Conservation (phyloP, 2,797 vertebrate species). For the Acrossocheilus fasciatus region DNA sequence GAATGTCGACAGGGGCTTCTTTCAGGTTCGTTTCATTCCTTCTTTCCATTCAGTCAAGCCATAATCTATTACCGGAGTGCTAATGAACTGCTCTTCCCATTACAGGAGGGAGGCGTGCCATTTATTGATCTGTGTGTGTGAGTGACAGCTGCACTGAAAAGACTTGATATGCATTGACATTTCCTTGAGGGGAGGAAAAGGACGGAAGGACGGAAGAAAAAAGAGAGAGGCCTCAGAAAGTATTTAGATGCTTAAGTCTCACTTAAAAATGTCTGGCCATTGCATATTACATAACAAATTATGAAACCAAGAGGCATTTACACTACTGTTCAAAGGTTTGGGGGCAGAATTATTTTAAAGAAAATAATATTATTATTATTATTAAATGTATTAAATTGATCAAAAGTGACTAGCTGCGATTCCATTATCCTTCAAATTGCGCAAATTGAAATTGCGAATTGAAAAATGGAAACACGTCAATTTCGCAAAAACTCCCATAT, state of each 20-base stretch:
- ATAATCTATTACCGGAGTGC: slow-evolving; percentile 51
- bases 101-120: slow-evolving; percentile 51
- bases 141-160: slow-evolving; percentile 51
- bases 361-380: too few relatives aligned
- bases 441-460: too few relatives aligned
- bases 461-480: not conserved
- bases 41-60: slow-evolving; percentile 56
- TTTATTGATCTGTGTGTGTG: slow-evolving; percentile 56
- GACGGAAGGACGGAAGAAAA: not conserved
- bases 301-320: not conserved
- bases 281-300: not conserved
- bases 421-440: too few relatives aligned
- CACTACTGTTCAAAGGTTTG: not conserved
- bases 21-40: not conserved
- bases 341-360: too few relatives aligned
- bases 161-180: slow-evolving; percentile 51
- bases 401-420: not conserved
- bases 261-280: not conserved
- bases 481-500: too few relatives aligned
- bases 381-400: not conserved
- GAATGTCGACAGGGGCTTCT: not conserved
- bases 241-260: not conserved
- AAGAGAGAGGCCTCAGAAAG: not conserved
- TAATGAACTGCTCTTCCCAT: slow-evolving; percentile 58
- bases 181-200: slow-evolving; percentile 39